Evolutionary conservation across 2,113 vertebrate genomes (phyloP), one percentile per base, ranked within the genome.

Genomic region (Boulengeromyrus knoepffleri): DNA sequence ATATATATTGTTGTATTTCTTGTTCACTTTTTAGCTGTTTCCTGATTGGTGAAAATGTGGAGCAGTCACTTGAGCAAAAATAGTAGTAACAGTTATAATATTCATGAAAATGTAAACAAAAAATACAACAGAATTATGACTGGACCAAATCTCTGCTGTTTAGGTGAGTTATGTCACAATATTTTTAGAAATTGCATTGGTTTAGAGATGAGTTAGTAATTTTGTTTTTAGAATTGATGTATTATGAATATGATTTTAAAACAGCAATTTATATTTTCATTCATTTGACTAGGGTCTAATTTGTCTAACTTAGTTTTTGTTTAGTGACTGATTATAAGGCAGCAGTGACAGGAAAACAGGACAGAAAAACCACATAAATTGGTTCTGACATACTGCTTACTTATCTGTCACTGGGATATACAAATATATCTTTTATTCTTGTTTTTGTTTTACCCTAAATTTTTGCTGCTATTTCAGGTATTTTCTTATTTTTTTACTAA

Each of bases 31-130:
- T 97, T 97, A 97, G 97, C 97, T 96, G 97, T 98, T 96, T 99
- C 97, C 97, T 97, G 93, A 94, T 95, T 96, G 95, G 94, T 94
- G 97, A 98, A 97, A 98, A 97, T 97, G 97, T 98, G 98, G 99
- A 99, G 98, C 97, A 97, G 97, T 98, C 97, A 99, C 98, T 98
- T 97, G 96, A 99, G 97, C 96, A 97, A 97, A 98, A 96, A 94
- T 95, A 95, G 95, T 89, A 85, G 91, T 94, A 96, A 95, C 94
- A 94, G 95, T 96, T 94, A 96, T 95, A 95, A 98, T 94, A 87
- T 36, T 47, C 5, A 36, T 56, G 27, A 87, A 53, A 87, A 87
- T 53, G 50, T 87, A 94, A 95, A 94, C 94, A 91, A 94, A 93
- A 88, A 93, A 91, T 93, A 94, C 97, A 97, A 97, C 97, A 96